A percentile compares a stretch with the other conserved stretches of the same genome.
phyloP scores from a whole-genome alignment of 2,797 vertebrate genomes.

The Crocodylus rhombifer region DNA sequence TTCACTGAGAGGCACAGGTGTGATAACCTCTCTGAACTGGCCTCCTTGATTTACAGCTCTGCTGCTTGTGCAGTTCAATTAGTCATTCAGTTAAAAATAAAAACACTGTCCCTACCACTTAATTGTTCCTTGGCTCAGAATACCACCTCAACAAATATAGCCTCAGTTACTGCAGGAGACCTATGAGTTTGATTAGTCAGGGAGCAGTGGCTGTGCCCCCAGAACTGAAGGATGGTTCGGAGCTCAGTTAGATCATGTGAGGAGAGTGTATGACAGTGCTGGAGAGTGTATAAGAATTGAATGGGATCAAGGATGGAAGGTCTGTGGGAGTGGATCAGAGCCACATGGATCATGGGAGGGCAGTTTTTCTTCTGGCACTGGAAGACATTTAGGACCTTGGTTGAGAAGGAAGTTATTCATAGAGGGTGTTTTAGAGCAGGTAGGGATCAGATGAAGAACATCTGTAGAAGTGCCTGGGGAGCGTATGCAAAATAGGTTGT shows the following conservation, averaged over 20 bases:
- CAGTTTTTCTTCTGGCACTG: slow-evolving; percentile 16
- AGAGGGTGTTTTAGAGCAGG: not conserved
- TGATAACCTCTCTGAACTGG: not conserved
- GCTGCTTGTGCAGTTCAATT: not conserved
- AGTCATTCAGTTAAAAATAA: not conserved
- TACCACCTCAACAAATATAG: not conserved
- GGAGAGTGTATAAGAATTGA: not conserved
- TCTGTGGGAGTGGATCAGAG: not conserved
- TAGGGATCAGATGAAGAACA: not conserved
- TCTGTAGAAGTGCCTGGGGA: not conserved
- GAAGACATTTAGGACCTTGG: not conserved
- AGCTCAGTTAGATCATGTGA: not conserved
- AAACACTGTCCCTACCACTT: not conserved
- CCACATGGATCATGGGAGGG: not conserved
- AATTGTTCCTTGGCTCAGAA: not conserved
- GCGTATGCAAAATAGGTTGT: not conserved
- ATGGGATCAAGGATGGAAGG: not conserved
- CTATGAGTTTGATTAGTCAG: not conserved
- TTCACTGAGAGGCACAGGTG: not conserved
- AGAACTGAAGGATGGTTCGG: not conserved
- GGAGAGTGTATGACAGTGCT: not conserved
- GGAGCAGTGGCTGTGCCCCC: not conserved
- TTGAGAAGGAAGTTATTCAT: not conserved
- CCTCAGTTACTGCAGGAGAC: not conserved
- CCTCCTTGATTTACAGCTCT: not conserved